Percentiles rank a stretch among this genome's conserved stretches.
phyloP scores from a whole-genome alignment of 2,113 vertebrate genomes.

The Leucopternis melanops region DNA sequence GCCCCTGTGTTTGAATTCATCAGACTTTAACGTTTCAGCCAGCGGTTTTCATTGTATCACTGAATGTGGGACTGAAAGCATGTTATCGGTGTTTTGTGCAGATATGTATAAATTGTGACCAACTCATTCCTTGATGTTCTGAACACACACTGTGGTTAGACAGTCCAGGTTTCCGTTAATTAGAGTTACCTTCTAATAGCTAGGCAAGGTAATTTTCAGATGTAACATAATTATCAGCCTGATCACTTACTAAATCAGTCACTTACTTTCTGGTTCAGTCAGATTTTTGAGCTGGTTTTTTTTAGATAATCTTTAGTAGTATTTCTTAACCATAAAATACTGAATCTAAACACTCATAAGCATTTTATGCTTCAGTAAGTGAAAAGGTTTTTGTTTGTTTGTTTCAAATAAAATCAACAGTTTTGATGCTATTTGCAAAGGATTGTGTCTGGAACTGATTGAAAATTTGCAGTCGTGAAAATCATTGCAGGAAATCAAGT shows the following conservation, averaged over 20 bases:
- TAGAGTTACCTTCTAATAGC: background rate
- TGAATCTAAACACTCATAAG: background rate
- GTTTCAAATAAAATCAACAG: background rate
- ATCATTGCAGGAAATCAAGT: slow-evolving; percentile 1
- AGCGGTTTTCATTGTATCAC: background rate
- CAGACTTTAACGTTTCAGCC: background rate
- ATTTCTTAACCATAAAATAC: background rate
- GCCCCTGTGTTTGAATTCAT: background rate
- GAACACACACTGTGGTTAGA: background rate
- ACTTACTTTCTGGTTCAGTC: background rate
- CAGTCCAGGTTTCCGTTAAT: background rate
- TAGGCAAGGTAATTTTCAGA: background rate
- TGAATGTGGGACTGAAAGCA: background rate
- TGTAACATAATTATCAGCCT: background rate
- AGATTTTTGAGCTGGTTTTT: background rate
- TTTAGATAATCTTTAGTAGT: background rate
- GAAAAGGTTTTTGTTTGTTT: background rate
- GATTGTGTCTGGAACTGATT: background rate
- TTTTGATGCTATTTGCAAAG: background rate
- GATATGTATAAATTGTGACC: accelerated
- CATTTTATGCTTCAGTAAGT: background rate
- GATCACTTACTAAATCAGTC: background rate
- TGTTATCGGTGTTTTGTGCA: background rate
- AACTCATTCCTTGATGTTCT: background rate
- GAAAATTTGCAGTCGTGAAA: background rate